These are phyloP conservation scores for Tadarida brasiliensis DNA, from an alignment of 2,797 vertebrate species.

Conservation along the genomic window DNA sequence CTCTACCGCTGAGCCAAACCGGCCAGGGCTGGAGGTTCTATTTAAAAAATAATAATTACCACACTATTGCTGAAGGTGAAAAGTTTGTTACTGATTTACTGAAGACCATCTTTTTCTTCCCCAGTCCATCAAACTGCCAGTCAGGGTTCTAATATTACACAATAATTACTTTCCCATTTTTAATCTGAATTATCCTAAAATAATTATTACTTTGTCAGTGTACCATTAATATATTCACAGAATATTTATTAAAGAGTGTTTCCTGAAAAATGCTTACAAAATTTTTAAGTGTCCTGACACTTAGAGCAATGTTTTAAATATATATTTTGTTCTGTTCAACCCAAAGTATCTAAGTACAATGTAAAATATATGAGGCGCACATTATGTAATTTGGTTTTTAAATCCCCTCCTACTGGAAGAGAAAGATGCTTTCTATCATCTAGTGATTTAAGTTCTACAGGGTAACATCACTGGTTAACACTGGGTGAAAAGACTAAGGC, in stretches of 20 bases:
- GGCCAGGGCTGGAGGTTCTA: too few species aligned
- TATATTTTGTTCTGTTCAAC: conserved; percentile 21
- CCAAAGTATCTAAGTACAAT: conserved; percentile 40
- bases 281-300: background rate
- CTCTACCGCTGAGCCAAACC: too few species aligned
- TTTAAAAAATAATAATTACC: background rate
- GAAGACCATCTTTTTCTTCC: background rate
- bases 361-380: conserved; percentile 38
- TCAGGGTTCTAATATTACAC: background rate
- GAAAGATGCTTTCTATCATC: conserved; percentile 35
- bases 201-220: conserved; percentile 35
- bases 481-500: background rate
- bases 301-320: conserved; percentile 48
- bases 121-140: background rate
- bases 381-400: conserved; percentile 40
- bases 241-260: conserved; percentile 33
- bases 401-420: conserved; percentile 1
- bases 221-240: background rate
- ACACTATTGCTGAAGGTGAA: background rate
- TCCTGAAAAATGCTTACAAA: conserved; percentile 45
- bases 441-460: background rate
- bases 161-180: conserved; percentile 42
- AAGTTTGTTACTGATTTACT: conserved; percentile 11
- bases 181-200: conserved; percentile 51
- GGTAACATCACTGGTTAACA: background rate